A percentile compares a stretch with the other conserved stretches of the same genome.
phyloP scores from a whole-genome alignment of 2,113 vertebrate species.

The Nycticebus coucang region DNA sequence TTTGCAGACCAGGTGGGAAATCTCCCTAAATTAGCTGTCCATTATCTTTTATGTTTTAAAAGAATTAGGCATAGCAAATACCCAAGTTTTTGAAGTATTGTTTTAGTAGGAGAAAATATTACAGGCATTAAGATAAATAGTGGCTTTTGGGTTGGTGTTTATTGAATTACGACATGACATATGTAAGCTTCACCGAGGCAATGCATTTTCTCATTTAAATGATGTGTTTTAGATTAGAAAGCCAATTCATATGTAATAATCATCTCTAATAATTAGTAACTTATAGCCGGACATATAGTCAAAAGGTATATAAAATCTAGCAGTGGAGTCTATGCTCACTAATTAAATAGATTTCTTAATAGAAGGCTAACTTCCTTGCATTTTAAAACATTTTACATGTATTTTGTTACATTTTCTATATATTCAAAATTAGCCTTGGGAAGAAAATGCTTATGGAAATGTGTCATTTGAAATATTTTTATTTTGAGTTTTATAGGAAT shows the following conservation, averaged over 20 bases:
- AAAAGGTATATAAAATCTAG: not conserved
- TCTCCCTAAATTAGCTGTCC: conserved; percentile 20
- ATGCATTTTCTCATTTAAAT: not conserved
- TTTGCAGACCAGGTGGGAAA: conserved; percentile 30
- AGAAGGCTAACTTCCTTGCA: not conserved
- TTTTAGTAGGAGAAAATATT: not conserved
- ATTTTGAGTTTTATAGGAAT: not conserved
- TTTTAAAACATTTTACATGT: not conserved
- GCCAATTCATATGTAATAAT: not conserved
- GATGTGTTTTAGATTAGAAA: not conserved
- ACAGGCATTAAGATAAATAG: not conserved
- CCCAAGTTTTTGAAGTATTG: not conserved
- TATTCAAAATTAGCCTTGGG: not conserved
- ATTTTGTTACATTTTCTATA: not conserved
- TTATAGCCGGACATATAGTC: not conserved
- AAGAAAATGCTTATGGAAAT: conserved; percentile 15
- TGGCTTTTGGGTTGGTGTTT: not conserved
- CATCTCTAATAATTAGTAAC: not conserved
- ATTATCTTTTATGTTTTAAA: conserved; percentile 33
- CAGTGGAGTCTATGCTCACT: not conserved
- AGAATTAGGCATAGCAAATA: not conserved
- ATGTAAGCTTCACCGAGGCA: not conserved
- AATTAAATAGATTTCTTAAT: not conserved
- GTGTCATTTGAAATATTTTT: conserved; percentile 23
- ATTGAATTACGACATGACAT: conserved; percentile 23